phyloP scores from a whole-genome alignment of 2,797 vertebrate species.

The Notolepis coatsorum region DNA sequence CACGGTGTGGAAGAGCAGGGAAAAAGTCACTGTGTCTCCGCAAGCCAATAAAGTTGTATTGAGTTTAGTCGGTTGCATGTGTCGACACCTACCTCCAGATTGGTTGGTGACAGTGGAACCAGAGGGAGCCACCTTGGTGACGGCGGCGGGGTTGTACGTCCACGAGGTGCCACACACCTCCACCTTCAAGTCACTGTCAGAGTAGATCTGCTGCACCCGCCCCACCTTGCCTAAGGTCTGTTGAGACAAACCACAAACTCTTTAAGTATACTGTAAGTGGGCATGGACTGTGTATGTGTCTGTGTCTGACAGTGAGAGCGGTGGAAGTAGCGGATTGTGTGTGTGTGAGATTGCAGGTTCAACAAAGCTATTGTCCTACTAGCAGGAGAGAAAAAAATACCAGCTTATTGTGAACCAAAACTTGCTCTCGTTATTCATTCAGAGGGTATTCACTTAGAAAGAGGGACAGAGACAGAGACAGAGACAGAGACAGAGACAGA shows the following conservation, averaged over 20 bases:
- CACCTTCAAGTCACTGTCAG: slow-evolving; percentile 98
- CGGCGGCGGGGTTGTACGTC: slow-evolving; percentile 98
- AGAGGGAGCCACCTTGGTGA: slow-evolving; percentile 97
- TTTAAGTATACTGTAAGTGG: slow-evolving; percentile 50
- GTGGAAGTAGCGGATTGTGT: not conserved
- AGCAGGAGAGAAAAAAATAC: slow-evolving; percentile 27
- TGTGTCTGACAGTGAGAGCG: slow-evolving; percentile 22
- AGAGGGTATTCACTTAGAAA: slow-evolving; percentile 34
- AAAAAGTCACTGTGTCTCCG: slow-evolving; percentile 22
- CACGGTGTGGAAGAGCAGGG: too few species aligned
- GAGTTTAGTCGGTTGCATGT: not conserved
- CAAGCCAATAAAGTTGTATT: slow-evolving; percentile 1
- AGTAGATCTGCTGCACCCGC: slow-evolving; percentile 98
- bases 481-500: not conserved
- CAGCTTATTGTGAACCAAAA: slow-evolving; percentile 4
- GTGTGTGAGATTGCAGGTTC: slow-evolving; percentile 7
- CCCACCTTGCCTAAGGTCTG: slow-evolving; percentile 99
- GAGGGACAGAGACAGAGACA: too few species aligned
- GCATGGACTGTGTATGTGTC: not conserved
- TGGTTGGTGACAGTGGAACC: slow-evolving; percentile 97
- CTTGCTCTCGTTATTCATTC: slow-evolving; percentile 46
- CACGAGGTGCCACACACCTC: slow-evolving; percentile 99
- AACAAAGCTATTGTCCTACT: slow-evolving; percentile 26
- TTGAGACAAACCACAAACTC: slow-evolving; percentile 55
- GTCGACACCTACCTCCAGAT: slow-evolving; percentile 89